Base-by-base conservation (phyloP, 2,888 invertebrate species). In the Drosophila mettleri region DNA sequence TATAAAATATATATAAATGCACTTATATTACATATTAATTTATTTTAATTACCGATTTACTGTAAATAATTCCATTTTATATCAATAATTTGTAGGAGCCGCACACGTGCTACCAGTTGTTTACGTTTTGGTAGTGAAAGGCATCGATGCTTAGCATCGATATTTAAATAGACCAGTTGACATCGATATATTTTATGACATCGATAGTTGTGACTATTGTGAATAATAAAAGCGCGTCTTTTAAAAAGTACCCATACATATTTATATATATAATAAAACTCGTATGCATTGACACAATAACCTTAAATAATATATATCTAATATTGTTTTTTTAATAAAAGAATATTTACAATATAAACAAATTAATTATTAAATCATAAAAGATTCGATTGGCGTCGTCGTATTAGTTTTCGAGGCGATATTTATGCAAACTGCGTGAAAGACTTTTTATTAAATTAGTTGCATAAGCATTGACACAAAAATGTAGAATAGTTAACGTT, bases 11-110 rank as follows among this genome's bases (percentile, higher is more conserved):
- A 39, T 10, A 5, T 38, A 8, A 4, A 6, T 34, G 1, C 5
- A 27, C 12, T 5, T 20, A 0, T 4, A 5, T 18, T 14, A 0
- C 1, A 2, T 12, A n/a, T 31, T 20, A 1, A 7, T 2, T 22
- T 1, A 31, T 8, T 22, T 10, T 45, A 9, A 78, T 80, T 92
- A 95, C 96, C 96, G 94, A 88, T 95, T 95, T 55, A 96, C 94
- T 70, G 95, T 93, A 89, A 96, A 96, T 76, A 96, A 93, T 92
- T 95, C 95, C 96, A 96, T 95, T 76, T 69, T 70, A 24, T 49
- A 24, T 60, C 29, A 29, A 3, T n/a, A 53, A 29, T 53, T 52
- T 57, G 18, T 38, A 59, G 68, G 52, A 34, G 16, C 36, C 52
- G 46, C 61, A 65, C 85, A 87, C 86, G 82, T 85, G 87, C 78